phyloP scores from a whole-genome alignment of 1,140 invertebrate species.

The Euura saliciscinereae region DNA sequence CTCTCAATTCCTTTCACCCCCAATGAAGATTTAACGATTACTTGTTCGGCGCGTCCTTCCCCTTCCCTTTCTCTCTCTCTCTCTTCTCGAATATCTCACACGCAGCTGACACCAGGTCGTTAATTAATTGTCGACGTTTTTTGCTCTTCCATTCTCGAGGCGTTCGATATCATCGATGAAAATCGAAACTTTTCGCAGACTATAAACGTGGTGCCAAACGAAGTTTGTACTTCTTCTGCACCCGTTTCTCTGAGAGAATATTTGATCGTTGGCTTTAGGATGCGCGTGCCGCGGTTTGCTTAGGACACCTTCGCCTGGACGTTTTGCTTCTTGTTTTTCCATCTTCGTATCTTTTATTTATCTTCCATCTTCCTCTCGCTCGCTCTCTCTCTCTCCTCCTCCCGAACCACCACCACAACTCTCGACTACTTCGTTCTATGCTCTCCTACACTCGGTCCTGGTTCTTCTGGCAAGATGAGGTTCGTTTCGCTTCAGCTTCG shows the following conservation, averaged over 20 bases:
- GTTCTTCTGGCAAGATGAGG: background rate
- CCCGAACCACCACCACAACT: background rate
- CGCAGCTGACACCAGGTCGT: background rate
- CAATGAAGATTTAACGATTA: background rate
- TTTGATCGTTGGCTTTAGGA: constrained; percentile 30
- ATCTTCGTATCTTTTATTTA: background rate
- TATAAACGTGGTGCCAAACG: too few relatives aligned
- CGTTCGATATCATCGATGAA: too few relatives aligned
- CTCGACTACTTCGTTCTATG: background rate
- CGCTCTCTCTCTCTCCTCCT: constrained; percentile 1
- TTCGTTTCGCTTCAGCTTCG: constrained; percentile 5
- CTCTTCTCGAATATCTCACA: background rate
- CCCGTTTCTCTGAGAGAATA: constrained; percentile 10
- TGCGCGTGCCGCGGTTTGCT: constrained; percentile 33
- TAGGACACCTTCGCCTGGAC: constrained; percentile 21
- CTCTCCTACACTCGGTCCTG: background rate
- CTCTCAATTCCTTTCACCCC: background rate
- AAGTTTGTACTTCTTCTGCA: too few relatives aligned
- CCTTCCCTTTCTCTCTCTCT: background rate
- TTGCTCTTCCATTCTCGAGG: too few relatives aligned
- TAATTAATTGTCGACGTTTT: too few relatives aligned
- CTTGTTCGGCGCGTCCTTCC: background rate
- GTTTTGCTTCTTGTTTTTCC: constrained; percentile 1
- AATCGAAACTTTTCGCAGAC: too few relatives aligned
- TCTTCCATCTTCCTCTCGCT: background rate